Base-by-base conservation (phyloP, 2,113 vertebrate genomes). In the Perca flavescens region DNA sequence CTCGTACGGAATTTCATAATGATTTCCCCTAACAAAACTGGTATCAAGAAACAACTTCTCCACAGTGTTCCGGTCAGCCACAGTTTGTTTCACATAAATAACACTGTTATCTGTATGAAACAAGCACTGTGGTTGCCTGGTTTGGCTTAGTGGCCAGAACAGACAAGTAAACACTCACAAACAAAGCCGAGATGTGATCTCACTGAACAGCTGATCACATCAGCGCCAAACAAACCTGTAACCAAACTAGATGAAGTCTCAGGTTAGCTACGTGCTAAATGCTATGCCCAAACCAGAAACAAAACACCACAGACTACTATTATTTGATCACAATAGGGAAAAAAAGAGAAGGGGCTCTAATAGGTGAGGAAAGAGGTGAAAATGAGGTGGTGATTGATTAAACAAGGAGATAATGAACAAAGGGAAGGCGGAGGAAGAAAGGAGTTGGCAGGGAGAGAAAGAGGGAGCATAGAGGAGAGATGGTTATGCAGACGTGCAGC, bases 401-500 rank as follows among this genome's bases (percentile, higher is more conserved):
- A 82, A 80, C 64, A 72, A 66, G 53, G 15, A 76, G 61, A 86
- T 68, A 82, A 84, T 82, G 77, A 90, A 84, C 73, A 85, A 88
- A 77, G 49, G 34, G n/a, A 50, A 40, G 25, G 78, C 11, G 5
- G 79, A 62, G 68, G 69, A 66, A 77, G 85, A 67, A 74, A 81
- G 77, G 36, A 71, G 83, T 73, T 91, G 85, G 87, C 80, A 77
- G 57, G 54, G 40, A 68, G 58, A 83, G 80, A 84, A 80, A 86
- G 73, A 69, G 54, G 47, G 60, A 70, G 85, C 75, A 81, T 62
- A 74, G 67, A 86, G 65, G 73, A 85, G 80, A 90, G 92, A 93
- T 68, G 86, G 90, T 80, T 71, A 76, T 73, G 83, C 77, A 86
- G 74, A 83, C 85, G 71, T 85, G 86, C 90, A 92, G 92, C 91